A percentile compares a stretch with the other conserved stretches of the same genome.
Evolutionary conservation across 2,113 vertebrate genomes (phyloP).

Genomic region (Polypterus bichir): DNA sequence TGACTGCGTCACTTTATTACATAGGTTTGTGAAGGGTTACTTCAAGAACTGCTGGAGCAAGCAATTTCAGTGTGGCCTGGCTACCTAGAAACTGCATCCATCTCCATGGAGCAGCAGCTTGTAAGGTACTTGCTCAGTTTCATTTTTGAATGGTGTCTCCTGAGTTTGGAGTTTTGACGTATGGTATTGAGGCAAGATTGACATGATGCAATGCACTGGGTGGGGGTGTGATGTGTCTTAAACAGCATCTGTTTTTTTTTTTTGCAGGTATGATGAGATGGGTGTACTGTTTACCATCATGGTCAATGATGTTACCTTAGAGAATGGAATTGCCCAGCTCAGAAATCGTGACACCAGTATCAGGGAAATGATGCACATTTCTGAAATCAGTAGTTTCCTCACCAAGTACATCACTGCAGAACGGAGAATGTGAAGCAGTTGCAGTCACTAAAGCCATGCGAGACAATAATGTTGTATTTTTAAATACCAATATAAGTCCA

Average conservation of each 20-base stretch:
- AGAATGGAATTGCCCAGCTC: slow-evolving; percentile 75
- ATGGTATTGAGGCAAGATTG: neutral
- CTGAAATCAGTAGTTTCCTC: slow-evolving; percentile 71
- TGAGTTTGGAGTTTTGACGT: too few relatives aligned
- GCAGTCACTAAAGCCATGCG: too few relatives aligned
- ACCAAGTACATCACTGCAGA: slow-evolving; percentile 66
- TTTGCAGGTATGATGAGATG: slow-evolving; percentile 86
- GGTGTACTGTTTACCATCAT: slow-evolving; percentile 74
- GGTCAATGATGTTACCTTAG: slow-evolving; percentile 68
- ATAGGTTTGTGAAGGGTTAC: slow-evolving; percentile 80
- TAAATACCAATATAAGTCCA: too few relatives aligned
- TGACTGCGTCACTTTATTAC: neutral
- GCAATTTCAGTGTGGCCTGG: slow-evolving; percentile 82
- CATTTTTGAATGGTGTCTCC: too few relatives aligned
- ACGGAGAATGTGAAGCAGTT: slow-evolving; percentile 32
- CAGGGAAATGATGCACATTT: slow-evolving; percentile 86
- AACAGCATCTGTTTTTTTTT: neutral
- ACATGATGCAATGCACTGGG: neutral
- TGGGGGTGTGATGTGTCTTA: slow-evolving; percentile 2
- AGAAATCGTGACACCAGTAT: slow-evolving; percentile 82
- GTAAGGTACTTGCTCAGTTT: slow-evolving; percentile 48
- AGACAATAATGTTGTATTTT: too few relatives aligned
- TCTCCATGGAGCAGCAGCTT: slow-evolving; percentile 68
- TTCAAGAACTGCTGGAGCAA: slow-evolving; percentile 63
- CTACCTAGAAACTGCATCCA: slow-evolving; percentile 61